Evolutionary conservation across 92 coral and sea anemone species (phyloP), one percentile per base, ranked within the genome.

Genomic region (Epizoanthus stellaris): DNA sequence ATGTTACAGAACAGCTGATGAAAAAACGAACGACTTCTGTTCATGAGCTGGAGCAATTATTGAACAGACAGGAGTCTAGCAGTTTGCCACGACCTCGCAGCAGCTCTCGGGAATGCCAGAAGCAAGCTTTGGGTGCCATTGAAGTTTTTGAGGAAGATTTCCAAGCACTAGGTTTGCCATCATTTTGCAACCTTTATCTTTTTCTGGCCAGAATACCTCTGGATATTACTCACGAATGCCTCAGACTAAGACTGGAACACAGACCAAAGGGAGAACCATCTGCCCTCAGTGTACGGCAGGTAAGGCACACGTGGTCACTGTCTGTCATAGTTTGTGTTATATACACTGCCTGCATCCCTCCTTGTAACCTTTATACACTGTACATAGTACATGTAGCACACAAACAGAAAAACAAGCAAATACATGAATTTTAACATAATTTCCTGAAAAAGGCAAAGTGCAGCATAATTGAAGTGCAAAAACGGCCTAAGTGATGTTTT

Each of bases 181-280:
- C 98, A 0, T 92, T 92, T 80, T 74, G 91, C 16, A 89, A 76
- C 15, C 81, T 96, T 77, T 92, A 91, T 62, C 72, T 96, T 53
- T 96, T 96, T 76, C 81, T 96, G 60, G 92, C 92, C 16, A 88
- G 93, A 30, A 69, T 96, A 40, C 93, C 94, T 5, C 60, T 96
- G 88, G 98, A 96, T 73, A 91, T 96, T 62, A 89, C 90, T 73
- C 98, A 96, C 70, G 96, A 96, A 75, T 96, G 98, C 60, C 87
- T 96, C 57, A 92, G 98, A 39, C 77, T 96, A 83, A 89, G 98
- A 74, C 83, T 96, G 69, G 98, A 96, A 59, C 98, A 96, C 86
- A 85, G 98, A 25, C 98, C 98, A 12, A 96, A 92, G 52, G 98
- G 95, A 39, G 98, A 96, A 62, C 98, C 98, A 3, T 96, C 98